Conservation (phyloP, 2,888 invertebrate genomes). For the Pinctada fucata region DNA sequence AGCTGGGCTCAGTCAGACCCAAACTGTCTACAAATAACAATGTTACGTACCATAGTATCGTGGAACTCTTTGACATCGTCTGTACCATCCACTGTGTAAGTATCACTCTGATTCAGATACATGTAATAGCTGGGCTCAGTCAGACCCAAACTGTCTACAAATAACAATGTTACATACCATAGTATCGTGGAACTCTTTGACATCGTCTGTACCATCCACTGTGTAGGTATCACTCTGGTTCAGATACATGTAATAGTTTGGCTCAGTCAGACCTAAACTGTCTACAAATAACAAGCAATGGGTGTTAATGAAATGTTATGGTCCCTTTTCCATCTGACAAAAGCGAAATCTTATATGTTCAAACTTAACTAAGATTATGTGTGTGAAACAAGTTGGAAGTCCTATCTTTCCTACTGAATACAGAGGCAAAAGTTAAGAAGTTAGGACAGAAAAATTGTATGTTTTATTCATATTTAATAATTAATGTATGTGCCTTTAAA, state of each 20-base stretch:
- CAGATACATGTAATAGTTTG: conserved; percentile 82
- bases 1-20: conserved; percentile 81
- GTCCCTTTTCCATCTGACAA: too few species aligned
- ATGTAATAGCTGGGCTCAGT: conserved; percentile 81
- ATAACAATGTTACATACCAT: conserved; percentile 72
- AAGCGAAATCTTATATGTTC: too few species aligned
- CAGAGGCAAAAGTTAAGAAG: too few species aligned
- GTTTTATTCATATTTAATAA: too few species aligned
- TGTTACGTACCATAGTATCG: conserved; percentile 80
- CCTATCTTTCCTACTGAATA: too few species aligned
- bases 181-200: conserved; percentile 83
- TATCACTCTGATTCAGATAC: conserved; percentile 81
- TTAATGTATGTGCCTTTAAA: too few species aligned
- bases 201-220: conserved; percentile 83
- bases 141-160: conserved; percentile 80
- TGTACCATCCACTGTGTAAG: conserved; percentile 82
- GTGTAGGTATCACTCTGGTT: conserved; percentile 81
- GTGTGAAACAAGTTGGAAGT: too few species aligned
- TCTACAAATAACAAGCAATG: conserved; percentile 73
- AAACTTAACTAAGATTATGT: too few species aligned
- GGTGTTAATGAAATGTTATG: too few species aligned
- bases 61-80: conserved; percentile 83
- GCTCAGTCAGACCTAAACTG: conserved; percentile 80
- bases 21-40: conserved; percentile 78
- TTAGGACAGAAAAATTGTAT: too few species aligned